Base-by-base conservation (phyloP, 2,888 invertebrate species). In the Hypomecis atomaria region DNA sequence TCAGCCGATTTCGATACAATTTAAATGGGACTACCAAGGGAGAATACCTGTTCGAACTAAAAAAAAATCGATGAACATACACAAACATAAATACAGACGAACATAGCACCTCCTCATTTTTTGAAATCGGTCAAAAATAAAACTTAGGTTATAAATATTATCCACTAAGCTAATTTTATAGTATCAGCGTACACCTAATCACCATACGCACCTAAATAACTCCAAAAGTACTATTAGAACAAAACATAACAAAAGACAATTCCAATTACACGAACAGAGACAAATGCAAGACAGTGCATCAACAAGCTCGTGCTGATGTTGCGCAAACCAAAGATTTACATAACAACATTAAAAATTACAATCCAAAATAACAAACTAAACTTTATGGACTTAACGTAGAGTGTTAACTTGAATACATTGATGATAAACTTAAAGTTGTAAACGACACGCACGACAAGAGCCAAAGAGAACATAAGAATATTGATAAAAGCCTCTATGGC, bases 271-370 rank as follows among this genome's bases (percentile, higher is more conserved):
- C 59, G 66, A 78, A 77, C 74, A 71, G 45, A 75, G 66, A 72
- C 71, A 75, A 74, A 78, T 75, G 78, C 73, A 76, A 76, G 78
- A 77, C 75, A 78, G 77, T 79, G 76, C 77, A 78, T 78, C 77
- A 72, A 71, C 72, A 70, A 78, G 78, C 84, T 82, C 82, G 81
- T 83, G 82, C 80, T 83, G 77, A 77, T 73, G 79, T 88, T 87
- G 86, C 85, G 85, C 83, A 88, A 89, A 73, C 73, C 71, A 75
- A 78, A 84, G 73, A 74, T 72, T 65, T 47, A 69, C 69, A 65
- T 70, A 42, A 78, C 83, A 78, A 81, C 71, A 34, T 69, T 72
- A 67, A 52, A 59, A 54, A 69, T 50, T 11, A 62, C 62, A 59
- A 62, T 43, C 10, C 2, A 34, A 61, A 73, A 69, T 62, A 53